Percentiles rank a stretch among this genome's conserved stretches.
phyloP scores from a whole-genome alignment of 2,797 vertebrate species.

The Tympanoctomys barrerae region DNA sequence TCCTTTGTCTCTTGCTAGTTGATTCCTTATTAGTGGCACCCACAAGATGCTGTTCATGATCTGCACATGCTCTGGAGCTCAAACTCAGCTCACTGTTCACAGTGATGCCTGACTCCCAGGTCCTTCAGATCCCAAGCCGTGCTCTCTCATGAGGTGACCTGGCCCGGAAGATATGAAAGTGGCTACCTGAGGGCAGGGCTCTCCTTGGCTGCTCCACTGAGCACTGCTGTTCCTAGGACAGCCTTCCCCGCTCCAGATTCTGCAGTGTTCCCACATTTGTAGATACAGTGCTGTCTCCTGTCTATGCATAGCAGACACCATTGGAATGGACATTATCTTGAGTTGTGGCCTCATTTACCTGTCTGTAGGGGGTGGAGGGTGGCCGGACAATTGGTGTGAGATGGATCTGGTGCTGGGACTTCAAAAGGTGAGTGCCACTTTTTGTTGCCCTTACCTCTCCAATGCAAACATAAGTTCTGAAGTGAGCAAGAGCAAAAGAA shows the following conservation, averaged over 20 bases:
- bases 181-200: neutral
- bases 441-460: neutral
- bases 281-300: neutral
- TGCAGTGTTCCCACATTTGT: neutral
- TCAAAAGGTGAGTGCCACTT: neutral
- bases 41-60: neutral
- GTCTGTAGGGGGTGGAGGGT: neutral
- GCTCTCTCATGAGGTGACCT: neutral
- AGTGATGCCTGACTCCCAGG: neutral
- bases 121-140: neutral
- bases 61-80: no score
- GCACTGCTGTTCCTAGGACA: neutral
- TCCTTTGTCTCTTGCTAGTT: neutral
- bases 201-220: neutral
- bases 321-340: neutral
- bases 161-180: neutral
- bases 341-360: neutral
- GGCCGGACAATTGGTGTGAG: neutral
- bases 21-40: neutral
- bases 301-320: neutral
- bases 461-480: neutral
- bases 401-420: neutral
- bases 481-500: neutral
- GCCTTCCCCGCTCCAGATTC: neutral
- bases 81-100: no score